These are phyloP conservation scores for Umimayanthus chanpuru DNA, from an alignment of 92 coral and sea anemone species.

Conservation along the genomic window DNA sequence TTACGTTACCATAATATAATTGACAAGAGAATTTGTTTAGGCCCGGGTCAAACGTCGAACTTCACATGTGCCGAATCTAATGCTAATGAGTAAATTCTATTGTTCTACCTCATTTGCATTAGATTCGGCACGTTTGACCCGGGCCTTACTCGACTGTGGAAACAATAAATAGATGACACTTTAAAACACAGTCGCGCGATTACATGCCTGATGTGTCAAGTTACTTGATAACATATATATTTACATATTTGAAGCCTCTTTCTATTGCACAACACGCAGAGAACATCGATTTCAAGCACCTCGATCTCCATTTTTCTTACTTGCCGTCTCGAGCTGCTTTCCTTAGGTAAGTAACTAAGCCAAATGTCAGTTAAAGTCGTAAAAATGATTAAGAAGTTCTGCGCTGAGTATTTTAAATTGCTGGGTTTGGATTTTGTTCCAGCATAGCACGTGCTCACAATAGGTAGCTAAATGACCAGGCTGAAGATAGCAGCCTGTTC, in stretches of 20 bases:
- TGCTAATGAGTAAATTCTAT: no score
- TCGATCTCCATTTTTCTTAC: constrained; percentile 19
- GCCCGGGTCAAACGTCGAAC: no score
- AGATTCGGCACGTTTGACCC: no score
- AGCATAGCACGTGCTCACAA: constrained; percentile 12
- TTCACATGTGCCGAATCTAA: no score
- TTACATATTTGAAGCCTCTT: constrained; percentile 26
- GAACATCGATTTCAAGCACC: constrained; percentile 10
- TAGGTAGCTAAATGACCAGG: constrained; percentile 18
- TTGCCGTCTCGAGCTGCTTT: constrained; percentile 5
- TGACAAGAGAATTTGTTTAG: not conserved
- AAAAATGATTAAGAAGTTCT: constrained; percentile 10
- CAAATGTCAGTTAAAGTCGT: constrained; percentile 7
- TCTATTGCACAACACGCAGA: not conserved
- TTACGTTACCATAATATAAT: not conserved
- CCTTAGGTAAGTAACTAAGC: constrained; percentile 32
- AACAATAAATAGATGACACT: constrained; percentile 10
- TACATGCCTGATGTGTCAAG: constrained; percentile 3
- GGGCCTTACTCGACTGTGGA: not conserved
- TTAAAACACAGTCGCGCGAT: not conserved
- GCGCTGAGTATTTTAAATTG: constrained; percentile 10
- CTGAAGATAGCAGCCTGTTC: no score
- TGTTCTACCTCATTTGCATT: no score
- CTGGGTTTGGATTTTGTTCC: not conserved
- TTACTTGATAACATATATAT: not conserved